Base-by-base conservation (phyloP, 1,140 invertebrate genomes). In the Bombus cullumanus region DNA sequence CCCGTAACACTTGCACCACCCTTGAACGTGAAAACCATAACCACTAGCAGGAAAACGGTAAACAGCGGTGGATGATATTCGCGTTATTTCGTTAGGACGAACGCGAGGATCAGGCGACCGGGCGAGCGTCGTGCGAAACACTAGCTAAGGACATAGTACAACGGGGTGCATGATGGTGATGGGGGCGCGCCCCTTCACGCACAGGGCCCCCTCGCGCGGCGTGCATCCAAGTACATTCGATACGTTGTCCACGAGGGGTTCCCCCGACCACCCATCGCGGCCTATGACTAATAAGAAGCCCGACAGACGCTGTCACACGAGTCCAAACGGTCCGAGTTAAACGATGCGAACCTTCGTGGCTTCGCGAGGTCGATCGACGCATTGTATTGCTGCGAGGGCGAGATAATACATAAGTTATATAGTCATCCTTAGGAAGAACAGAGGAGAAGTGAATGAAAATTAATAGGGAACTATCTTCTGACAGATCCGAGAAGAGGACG, bases 221-320 rank as follows among this genome's bases (percentile, higher is more conserved):
- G 41, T 83, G 83, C 79, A 88, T 86, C 76, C 6, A 74, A 86
- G 88, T 90, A 91, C 83, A 89, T 87, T 90, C 89, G 87, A 89
- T 85, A 84, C 86, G 88, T 87, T 90, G 90, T 89, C 87, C 90
- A 88, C 86, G 86, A 91, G 90, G 92, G 91, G 91, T 84, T 82
- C 68, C 31, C 76, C 15, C 79, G 59, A 6, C 86, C 81, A 82
- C 71, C 85, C 88, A 86, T 86, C 88, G 78, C 76, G 71, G 75
- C 75, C 91, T 92, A 92, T 92, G 91, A 92, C 91, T 92, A 92
- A 92, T 91, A 92, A 91, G 84, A 89, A 90, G 66, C 85, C 85
- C 76, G 71, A 10, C 53, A 86, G 89, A 72, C 88, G 64, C 43
- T 88, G 90, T 88, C 89, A 91, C 91, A 92, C 89, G 86, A 91